Base-by-base conservation (phyloP, 2,113 vertebrate genomes). In the western clawed frog (Xenopus tropicalis) region DNA sequence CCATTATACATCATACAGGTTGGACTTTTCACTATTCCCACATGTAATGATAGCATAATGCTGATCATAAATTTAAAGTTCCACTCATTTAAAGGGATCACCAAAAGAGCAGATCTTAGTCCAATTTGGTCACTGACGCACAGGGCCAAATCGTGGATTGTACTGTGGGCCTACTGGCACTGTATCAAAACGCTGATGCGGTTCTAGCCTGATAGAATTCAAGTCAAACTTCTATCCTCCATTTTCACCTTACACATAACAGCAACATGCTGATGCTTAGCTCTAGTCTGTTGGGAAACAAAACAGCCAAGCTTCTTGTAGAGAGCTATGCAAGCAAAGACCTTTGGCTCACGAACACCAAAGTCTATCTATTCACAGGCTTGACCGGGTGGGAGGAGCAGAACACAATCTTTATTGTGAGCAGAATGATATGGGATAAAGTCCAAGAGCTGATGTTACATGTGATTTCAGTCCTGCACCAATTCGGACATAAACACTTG, bases 241-340 rank as follows among this genome's bases (percentile, higher is more conserved):
- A 61, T 67, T 25, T 56, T 67, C 56, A 37, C 42, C 29, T 37
- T 37, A 37, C 29, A 37, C 29, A 37, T 37, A 37, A 37, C 29
- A 37, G 29, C 29, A 37, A 37, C 29, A 8, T 20, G 16, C 71
- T 66, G 23, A 66, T 25, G 62, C 21, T 29, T 58, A 58, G 71
- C 25, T 57, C n/a, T 43, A 25, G 21, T 59, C 71, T 66, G 25
- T 22, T 64, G 43, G 59, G 52, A 61, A 74, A 61, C 64, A 74
- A 59, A 44, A 61, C 63, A 59, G 54, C 71, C 71, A 43, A 79
- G 79, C 71, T 79, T 54, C 61, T 70, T 46, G 63, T 68, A 58
- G 37, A 56, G 80, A 82, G 77, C 79, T 84, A 68, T 78, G 80
- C 82, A 84, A 85, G 83, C 81, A 85, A 80, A 80, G 78, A 63